These are phyloP conservation scores for Mythimna ferrago DNA, from an alignment of 2,888 invertebrate species.

Conservation along the genomic window DNA sequence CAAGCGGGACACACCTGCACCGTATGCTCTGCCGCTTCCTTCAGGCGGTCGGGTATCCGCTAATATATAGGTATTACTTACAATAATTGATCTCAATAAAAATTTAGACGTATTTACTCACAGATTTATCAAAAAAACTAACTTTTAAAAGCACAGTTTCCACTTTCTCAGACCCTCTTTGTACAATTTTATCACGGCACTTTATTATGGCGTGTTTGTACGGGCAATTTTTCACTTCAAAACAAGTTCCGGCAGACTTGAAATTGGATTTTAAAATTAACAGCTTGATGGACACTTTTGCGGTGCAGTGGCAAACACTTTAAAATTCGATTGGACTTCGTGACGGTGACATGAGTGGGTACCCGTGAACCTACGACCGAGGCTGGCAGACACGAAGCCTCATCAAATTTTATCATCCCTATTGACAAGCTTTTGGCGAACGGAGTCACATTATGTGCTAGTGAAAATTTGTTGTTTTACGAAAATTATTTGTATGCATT, in stretches of 20 bases:
- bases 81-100: too few species aligned
- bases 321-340: constrained; percentile 71
- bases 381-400: constrained; percentile 69
- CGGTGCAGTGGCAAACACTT: constrained; percentile 64
- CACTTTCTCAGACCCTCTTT: constrained; percentile 6
- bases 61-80: too few species aligned
- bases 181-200: constrained; percentile 16
- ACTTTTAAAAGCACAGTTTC: neutral
- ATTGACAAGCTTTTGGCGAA: constrained; percentile 86
- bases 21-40: too few species aligned
- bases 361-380: constrained; percentile 63
- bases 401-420: constrained; percentile 87
- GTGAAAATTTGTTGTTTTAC: constrained; percentile 65
- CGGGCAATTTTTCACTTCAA: constrained; percentile 55
- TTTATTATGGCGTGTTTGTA: constrained; percentile 24
- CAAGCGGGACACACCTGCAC: too few species aligned
- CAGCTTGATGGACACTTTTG: constrained; percentile 60
- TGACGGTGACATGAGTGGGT: constrained; percentile 80
- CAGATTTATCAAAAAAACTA: neutral
- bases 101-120: neutral
- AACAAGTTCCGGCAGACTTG: constrained; percentile 36
- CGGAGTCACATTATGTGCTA: constrained; percentile 72
- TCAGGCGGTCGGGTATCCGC: too few species aligned
- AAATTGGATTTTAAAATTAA: constrained; percentile 64
- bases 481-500: constrained; percentile 20